Conservation (phyloP, 2,888 invertebrate genomes). For the Lepidocyrtinus sp. region DNA sequence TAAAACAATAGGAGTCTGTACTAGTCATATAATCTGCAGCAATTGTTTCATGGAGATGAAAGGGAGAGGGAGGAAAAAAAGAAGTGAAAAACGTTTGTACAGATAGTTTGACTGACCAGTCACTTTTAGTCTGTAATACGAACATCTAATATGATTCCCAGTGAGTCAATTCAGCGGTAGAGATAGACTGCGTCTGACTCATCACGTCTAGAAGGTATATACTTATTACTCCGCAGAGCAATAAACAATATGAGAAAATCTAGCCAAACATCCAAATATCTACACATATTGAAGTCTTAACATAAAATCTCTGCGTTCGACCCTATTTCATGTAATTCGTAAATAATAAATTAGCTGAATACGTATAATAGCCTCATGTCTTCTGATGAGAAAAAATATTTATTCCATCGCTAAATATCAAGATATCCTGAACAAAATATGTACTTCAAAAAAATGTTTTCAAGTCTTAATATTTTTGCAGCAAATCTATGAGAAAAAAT, state of each 20-base stretch:
- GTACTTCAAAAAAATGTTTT: no score
- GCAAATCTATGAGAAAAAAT: no score
- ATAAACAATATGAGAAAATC: constrained; percentile 1
- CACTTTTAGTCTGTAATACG: constrained; percentile 1
- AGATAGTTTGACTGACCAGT: constrained; percentile 2
- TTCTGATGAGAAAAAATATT: no score
- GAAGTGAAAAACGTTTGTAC: constrained; percentile 4
- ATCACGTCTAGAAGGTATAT: not conserved
- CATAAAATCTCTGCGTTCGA: no score
- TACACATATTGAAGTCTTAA: no score
- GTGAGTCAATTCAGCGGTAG: constrained; percentile 13
- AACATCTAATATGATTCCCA: not conserved
- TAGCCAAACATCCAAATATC: not conserved
- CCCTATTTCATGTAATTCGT: no score
- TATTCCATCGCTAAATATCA: no score
- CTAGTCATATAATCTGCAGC: not conserved
- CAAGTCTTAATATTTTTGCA: no score
- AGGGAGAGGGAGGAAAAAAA: not conserved
- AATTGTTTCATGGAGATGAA: not conserved
- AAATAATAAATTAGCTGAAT: no score
- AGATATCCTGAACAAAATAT: no score
- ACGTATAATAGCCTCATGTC: no score
- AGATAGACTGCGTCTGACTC: no score
- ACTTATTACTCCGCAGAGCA: not conserved
- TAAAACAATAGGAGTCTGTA: not conserved